Conservation (phyloP, 2,888 invertebrate genomes). For the Rhamnusium bicolor region DNA sequence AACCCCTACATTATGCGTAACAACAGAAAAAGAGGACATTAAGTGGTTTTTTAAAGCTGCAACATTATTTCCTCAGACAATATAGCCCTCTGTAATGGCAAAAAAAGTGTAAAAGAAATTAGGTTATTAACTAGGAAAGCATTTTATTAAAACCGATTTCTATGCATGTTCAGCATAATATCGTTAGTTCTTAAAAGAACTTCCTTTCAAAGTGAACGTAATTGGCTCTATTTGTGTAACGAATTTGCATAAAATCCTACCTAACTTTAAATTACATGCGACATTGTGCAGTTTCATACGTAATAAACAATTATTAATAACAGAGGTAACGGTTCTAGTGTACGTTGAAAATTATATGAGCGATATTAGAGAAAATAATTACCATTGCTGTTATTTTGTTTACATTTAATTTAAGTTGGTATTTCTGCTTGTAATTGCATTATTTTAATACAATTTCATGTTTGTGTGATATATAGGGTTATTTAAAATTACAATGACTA, state of each 20-base stretch:
- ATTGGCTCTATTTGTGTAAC: slow-evolving; percentile 26
- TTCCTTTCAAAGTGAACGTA: slow-evolving; percentile 23
- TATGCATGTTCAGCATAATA: slow-evolving; percentile 15
- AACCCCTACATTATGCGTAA: no score
- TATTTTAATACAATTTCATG: no score
- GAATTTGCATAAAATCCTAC: slow-evolving; percentile 34
- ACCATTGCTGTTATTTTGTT: slow-evolving; percentile 37
- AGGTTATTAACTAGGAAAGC: not conserved
- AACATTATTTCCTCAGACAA: not conserved
- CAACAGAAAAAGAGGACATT: no score
- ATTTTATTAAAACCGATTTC: slow-evolving; percentile 2
- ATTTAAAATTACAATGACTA: no score
- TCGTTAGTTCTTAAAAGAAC: slow-evolving; percentile 11
- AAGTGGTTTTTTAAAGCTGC: not conserved
- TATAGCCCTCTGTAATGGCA: not conserved
- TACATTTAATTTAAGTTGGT: slow-evolving; percentile 32
- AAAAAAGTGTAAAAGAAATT: not conserved
- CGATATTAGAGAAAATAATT: slow-evolving; percentile 26
- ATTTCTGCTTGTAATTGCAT: no score
- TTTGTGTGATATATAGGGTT: no score
- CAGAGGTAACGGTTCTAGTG: slow-evolving; percentile 18
- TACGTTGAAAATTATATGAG: slow-evolving; percentile 19
- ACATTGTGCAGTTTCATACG: slow-evolving; percentile 25
- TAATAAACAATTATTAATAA: slow-evolving; percentile 35
- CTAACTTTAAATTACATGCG: slow-evolving; percentile 19